A percentile compares a stretch with the other conserved stretches of the same genome.
phyloP scores from a whole-genome alignment of 1,140 invertebrate species.

The Aphidius gifuensis region DNA sequence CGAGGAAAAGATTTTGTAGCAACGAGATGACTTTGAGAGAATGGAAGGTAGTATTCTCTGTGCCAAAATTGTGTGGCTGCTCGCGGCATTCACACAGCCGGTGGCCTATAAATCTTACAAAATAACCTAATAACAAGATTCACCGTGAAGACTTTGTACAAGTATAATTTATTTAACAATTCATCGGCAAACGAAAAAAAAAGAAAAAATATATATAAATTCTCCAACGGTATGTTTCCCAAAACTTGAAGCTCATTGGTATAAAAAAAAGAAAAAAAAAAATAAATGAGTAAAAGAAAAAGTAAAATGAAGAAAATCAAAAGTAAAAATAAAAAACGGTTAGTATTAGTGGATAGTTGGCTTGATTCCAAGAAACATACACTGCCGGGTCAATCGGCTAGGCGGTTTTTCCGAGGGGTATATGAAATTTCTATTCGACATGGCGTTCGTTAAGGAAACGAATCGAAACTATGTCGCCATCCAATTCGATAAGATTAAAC shows the following conservation, averaged over 20 bases:
- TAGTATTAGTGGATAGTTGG: neutral
- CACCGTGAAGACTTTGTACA: neutral
- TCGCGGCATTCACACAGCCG: neutral
- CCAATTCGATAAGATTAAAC: slow-evolving; percentile 23
- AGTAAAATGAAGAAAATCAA: neutral
- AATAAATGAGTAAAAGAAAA: neutral
- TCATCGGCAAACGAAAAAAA: no score
- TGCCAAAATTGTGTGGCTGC: no score
- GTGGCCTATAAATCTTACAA: slow-evolving; percentile 5
- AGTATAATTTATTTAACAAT: slow-evolving; percentile 2
- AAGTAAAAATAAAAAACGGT: neutral
- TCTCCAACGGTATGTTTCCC: no score
- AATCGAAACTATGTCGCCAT: slow-evolving; percentile 12
- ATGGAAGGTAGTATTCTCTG: no score
- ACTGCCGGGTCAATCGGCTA: no score
- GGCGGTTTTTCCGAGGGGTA: no score
- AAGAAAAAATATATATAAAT: no score
- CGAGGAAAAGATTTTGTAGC: no score
- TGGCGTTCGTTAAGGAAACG: slow-evolving; percentile 8
- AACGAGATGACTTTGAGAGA: no score
- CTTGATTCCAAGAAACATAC: no score
- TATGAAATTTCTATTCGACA: slow-evolving; percentile 4
- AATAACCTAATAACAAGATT: slow-evolving; percentile 8
- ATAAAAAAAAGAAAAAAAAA: no score
- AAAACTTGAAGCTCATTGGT: no score